Base-by-base conservation (phyloP, 2,888 invertebrate genomes). In the Hyalella azteca region DNA sequence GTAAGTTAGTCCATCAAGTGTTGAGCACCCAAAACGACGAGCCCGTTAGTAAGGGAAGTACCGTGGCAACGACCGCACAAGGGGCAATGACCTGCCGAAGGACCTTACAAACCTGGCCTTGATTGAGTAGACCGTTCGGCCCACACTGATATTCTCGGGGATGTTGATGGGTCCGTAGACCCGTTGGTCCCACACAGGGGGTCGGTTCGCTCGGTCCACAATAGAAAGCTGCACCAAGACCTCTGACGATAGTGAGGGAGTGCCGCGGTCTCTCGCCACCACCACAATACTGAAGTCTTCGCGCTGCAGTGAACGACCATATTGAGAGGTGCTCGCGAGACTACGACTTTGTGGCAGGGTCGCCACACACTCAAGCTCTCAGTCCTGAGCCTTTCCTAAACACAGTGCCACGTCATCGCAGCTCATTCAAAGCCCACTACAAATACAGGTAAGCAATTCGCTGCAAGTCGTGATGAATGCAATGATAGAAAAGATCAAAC, bases 61-160 rank as follows among this genome's bases (percentile, higher is more conserved):
- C 32, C 29, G 40, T n/a, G 29, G 29, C 32, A 40, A 73, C 32
- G 40, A 40, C 45, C 11, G 26, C 40, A 40, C n/a, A n/a, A n/a
- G n/a, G n/a, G n/a, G n/a, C n/a, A n/a, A n/a, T n/a, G n/a, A n/a
- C n/a, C 45, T 45, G 11, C 45, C 11, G 45, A n/a, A 50, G 73
- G 66, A 59, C 39, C 75, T 45, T 85, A 87, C 87, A 86, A 87
- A 89, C 96, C 96, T 95, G 92, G 96, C 96, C 93, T 96, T 96
- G 91, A 96, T 94, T 91, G 95, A 94, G 92, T 95, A 95, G 92
- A 96, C 95, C 93, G 95, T 94, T 91, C 95, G 95, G 93, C 96
- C 96, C 92, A 96, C 95, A 93, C 95, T 95, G 93, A 96, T 95
- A 94, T 96, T 96, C 94, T 97, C 96, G 92, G 93, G 94, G 93